A percentile compares a stretch with the other conserved stretches of the same genome.
These are phyloP conservation scores for Microplitis deprimator DNA, from an alignment of 2,888 invertebrate species.

Conservation along the genomic window DNA sequence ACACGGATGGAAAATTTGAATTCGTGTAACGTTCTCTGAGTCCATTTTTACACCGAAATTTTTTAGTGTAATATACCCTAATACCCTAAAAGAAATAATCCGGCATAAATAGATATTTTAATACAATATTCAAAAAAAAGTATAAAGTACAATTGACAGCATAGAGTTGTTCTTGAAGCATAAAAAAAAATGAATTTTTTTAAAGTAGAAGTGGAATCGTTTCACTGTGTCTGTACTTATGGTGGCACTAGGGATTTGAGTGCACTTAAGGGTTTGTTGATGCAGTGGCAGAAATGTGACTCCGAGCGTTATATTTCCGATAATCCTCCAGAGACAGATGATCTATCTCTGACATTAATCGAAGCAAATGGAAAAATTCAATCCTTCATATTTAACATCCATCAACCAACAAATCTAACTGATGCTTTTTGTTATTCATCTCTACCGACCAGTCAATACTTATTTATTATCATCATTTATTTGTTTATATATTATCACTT, in stretches of 20 bases:
- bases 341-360: conserved; percentile 32
- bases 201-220: background rate
- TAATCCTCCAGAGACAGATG: conserved; percentile 30
- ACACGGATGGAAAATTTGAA: too few relatives aligned
- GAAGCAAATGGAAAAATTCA: conserved; percentile 25
- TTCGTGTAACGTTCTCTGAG: too few relatives aligned
- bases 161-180: background rate
- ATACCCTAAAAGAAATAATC: background rate
- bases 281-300: conserved; percentile 29
- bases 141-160: background rate
- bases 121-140: background rate
- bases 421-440: background rate
- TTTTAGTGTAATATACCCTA: too few relatives aligned
- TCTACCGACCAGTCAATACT: too few relatives aligned
- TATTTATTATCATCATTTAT: too few relatives aligned
- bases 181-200: conserved; percentile 7
- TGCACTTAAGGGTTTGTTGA: conserved; percentile 33
- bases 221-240: conserved; percentile 11
- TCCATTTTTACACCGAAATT: too few relatives aligned
- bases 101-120: background rate
- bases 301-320: conserved; percentile 26
- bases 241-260: conserved; percentile 27
- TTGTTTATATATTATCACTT: too few relatives aligned
- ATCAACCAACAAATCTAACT: background rate
- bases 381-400: conserved; percentile 19